These are phyloP conservation scores for Ochropleura leucogaster DNA, from an alignment of 2,888 invertebrate genomes.

Conservation along the genomic window DNA sequence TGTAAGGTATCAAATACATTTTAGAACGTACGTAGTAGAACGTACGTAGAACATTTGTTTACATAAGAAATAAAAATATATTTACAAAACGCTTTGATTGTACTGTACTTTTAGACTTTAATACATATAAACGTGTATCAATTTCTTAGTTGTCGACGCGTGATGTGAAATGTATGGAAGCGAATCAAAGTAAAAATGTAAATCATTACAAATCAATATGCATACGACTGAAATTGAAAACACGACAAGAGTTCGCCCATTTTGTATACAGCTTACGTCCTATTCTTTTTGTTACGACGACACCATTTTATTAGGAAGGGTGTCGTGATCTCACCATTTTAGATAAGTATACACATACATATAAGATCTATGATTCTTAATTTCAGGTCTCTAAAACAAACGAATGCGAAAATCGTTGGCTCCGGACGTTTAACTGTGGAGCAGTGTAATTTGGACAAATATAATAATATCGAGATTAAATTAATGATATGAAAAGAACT, in stretches of 20 bases:
- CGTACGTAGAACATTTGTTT: background rate
- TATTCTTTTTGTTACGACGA: slow-evolving; percentile 38
- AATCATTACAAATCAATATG: slow-evolving; percentile 55
- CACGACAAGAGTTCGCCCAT: slow-evolving; percentile 36
- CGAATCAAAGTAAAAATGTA: slow-evolving; percentile 38
- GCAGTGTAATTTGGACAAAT: background rate
- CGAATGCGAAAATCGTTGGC: background rate
- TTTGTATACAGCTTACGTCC: slow-evolving; percentile 42
- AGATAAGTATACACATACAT: slow-evolving; percentile 5
- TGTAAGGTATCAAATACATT: no score
- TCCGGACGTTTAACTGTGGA: background rate
- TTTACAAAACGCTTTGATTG: background rate
- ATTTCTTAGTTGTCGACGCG: slow-evolving; percentile 1
- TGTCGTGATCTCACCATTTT: slow-evolving; percentile 22
- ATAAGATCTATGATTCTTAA: background rate
- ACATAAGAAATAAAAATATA: background rate
- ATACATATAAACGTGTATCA: background rate
- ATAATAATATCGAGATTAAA: background rate
- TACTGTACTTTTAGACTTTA: slow-evolving; percentile 7
- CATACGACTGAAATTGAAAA: slow-evolving; percentile 47
- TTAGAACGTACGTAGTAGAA: no score
- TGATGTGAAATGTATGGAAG: slow-evolving; percentile 1
- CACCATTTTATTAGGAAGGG: slow-evolving; percentile 42
- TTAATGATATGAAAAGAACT: background rate
- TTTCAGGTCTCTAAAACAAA: background rate